Conservation (phyloP, 1,140 invertebrate genomes). For the Augochlora pura region DNA sequence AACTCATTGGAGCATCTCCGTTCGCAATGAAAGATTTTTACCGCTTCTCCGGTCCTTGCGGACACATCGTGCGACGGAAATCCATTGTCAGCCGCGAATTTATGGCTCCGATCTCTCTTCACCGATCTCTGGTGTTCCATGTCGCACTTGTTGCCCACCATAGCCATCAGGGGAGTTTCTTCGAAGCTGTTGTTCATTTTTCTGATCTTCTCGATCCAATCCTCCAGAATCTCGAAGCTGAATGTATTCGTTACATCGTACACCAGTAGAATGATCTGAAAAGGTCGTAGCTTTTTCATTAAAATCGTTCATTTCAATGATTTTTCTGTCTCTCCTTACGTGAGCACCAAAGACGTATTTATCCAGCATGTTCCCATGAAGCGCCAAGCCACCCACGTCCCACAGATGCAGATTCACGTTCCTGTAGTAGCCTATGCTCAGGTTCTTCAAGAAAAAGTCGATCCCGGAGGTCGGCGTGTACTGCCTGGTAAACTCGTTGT, state of each 20-base stretch:
- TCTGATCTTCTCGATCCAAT: constrained; percentile 87
- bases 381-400: constrained; percentile 90
- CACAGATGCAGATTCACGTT: constrained; percentile 89
- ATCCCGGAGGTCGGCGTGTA: constrained; percentile 89
- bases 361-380: constrained; percentile 88
- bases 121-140: constrained; percentile 92
- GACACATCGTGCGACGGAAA: constrained; percentile 89
- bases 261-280: constrained; percentile 90
- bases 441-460: constrained; percentile 89
- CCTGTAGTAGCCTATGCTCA: constrained; percentile 85
- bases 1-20: too few relatives aligned
- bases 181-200: constrained; percentile 80
- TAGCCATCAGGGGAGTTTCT: constrained; percentile 84
- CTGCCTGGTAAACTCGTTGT: constrained; percentile 88
- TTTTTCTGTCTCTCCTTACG: constrained; percentile 81
- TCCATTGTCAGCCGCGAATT: constrained; percentile 88
- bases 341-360: constrained; percentile 91
- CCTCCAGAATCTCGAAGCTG: constrained; percentile 89
- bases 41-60: constrained; percentile 93
- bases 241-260: constrained; percentile 92
- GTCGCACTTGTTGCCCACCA: constrained; percentile 95
- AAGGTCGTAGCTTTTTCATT: constrained; percentile 48
- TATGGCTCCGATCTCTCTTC: constrained; percentile 88
- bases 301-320: neutral
- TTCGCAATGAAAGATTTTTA: constrained; percentile 75